Base-by-base conservation (phyloP, 2,113 vertebrate genomes). In the Saguinus imperator region DNA sequence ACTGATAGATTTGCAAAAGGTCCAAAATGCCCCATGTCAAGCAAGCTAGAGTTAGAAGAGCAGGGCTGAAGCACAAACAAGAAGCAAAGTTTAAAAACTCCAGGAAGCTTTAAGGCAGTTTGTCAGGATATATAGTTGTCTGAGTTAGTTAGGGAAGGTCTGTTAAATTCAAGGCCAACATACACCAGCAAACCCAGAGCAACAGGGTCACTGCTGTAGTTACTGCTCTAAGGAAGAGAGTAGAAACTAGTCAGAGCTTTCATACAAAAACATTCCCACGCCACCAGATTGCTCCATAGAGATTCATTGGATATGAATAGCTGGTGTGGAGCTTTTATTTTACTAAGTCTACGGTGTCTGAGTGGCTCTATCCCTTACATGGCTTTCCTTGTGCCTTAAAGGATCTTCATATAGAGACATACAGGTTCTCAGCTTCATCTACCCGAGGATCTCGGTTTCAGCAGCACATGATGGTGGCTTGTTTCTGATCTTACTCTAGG, bases 51-150 rank as follows among this genome's bases (percentile, higher is more conserved):
- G 18, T 82, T 72, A 32, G n/a, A 95, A 89, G 32, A 68, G 2
- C 27, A 43, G 58, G 13, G 27, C 20, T n/a, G 29, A 82, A 94
- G 20, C 43, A 87, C 57, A 85, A 70, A 88, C 50, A 82, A 81
- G 37, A 73, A 94, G 40, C 73, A 87, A 80, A 97, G 32, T 64
- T 91, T 25, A 86, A 92, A 91, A 77, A 61, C 80, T 86, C 40
- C 12, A 70, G 50, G 40, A 83, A 89, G 40, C 75, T 90, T 92
- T 57, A 87, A 92, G 64, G 61, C 43, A 55, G 25, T 80, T 94
- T 87, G 11, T 91, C 64, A 86, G 89, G 68, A 27, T 84, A 45
- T 81, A 17, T 66, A 57, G 4, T 75, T n/a, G 73, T 82, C 77
- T 52, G 45, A 91, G 35, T 95, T 79, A 72, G 50, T n/a, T 73